Base-by-base conservation (phyloP, 2,113 vertebrate genomes). In the Choloepus hoffmanni region DNA sequence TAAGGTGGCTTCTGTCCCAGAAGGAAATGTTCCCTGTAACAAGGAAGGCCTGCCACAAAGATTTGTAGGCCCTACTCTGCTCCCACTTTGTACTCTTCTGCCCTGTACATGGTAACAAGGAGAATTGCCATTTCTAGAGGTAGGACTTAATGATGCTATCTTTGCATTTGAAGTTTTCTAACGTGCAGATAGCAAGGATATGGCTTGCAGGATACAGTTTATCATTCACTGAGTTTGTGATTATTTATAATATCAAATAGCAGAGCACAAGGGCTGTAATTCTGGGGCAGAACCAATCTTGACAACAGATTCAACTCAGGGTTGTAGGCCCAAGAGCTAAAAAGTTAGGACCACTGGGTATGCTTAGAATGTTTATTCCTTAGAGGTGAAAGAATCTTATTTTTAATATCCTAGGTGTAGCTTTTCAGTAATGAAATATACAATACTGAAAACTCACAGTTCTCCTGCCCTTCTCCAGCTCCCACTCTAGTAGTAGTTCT, bases 21-120 rank as follows among this genome's bases (percentile, higher is more conserved):
- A 92, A 92, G 81, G 48, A 90, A 84, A 40, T 55, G 82, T 93
- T 96, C 81, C 81, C 55, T 63, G 1, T 30, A 83, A 50, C 45
- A 83, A 7, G 23, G 70, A 33, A 84, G 48, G 48, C 70, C 40
- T 87, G 48, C 45, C 62, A 88, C 14, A n/a, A 90, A 58, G 24
- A 55, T n/a, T 86, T 78, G n/a, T 88, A 60, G 63, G 28, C 48
- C 12, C 67, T 6, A 4, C 48, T 83, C 14, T 48, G 77, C 18
- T 63, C 12, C 40, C 33, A 88, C 30, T 79, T 78, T 23, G 18
- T 62, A 48, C 43, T 43, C 50, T 50, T 11, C 43, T 45, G 50
- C 2, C 24, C 21, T 33, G 60, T 21, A 24, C 36, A 16, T 53
- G 43, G 43, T 28, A 30, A 62, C 74, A 65, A n/a, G 13, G 12